Conservation (phyloP, 1,140 invertebrate genomes). For the Holcopasites calliopsidis region DNA sequence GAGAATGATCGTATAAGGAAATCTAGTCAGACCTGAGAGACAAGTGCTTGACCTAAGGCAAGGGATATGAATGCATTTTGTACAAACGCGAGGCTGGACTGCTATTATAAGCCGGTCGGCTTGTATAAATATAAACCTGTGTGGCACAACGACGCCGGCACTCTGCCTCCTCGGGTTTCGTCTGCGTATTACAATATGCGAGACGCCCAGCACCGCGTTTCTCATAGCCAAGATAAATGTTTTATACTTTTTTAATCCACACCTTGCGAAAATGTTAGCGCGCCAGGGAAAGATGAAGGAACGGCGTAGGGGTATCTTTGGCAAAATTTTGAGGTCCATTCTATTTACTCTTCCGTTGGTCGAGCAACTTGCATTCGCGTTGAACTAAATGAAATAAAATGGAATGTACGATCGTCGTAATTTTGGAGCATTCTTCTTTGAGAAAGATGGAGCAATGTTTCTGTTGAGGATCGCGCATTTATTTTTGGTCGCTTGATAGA, state of each 20-base stretch:
- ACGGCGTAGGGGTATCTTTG: no score
- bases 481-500: neutral
- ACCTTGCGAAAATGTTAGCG: constrained; percentile 5
- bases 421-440: neutral
- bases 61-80: constrained; percentile 72
- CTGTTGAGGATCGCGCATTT: no score
- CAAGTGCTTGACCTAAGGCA: constrained; percentile 67
- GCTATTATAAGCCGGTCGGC: constrained; percentile 72
- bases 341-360: neutral
- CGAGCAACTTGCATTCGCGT: neutral
- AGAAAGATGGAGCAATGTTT: neutral
- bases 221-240: constrained; percentile 61
- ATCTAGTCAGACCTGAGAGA: constrained; percentile 34
- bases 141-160: constrained; percentile 63
- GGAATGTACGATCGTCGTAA: neutral
- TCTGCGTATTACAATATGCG: constrained; percentile 72
- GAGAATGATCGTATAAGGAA: constrained; percentile 48
- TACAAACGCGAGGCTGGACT: constrained; percentile 66
- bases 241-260: constrained; percentile 42
- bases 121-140: constrained; percentile 75
- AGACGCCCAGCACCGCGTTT: constrained; percentile 58
- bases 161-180: constrained; percentile 73
- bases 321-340: no score
- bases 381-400: neutral
- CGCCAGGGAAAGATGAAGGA: neutral